phyloP scores from a whole-genome alignment of 2,113 vertebrate species.

The Tupaia tana region DNA sequence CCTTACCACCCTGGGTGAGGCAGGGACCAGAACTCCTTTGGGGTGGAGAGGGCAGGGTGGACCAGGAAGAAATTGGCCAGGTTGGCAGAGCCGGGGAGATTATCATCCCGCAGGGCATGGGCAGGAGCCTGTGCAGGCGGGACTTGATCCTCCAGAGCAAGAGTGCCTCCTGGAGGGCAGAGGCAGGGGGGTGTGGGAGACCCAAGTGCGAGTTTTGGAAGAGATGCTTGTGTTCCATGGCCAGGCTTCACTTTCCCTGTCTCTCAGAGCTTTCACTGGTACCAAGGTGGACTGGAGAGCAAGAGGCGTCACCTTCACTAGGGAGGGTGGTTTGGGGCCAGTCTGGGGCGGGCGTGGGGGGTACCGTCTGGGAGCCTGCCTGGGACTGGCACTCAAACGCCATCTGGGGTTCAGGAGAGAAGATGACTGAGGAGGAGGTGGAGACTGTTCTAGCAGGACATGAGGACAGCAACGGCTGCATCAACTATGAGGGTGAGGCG shows the following conservation, averaged over 20 bases:
- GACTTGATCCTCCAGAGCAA: not conserved
- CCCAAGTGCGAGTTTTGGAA: not conserved
- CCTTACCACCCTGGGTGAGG: constrained; percentile 92
- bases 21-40: not conserved
- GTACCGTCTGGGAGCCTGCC: too few relatives aligned
- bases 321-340: not conserved
- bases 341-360: not conserved
- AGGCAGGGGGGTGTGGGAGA: not conserved
- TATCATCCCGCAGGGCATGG: not conserved
- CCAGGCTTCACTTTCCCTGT: not conserved
- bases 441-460: constrained; percentile 93
- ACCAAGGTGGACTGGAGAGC: not conserved
- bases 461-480: constrained; percentile 94
- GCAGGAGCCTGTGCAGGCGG: not conserved
- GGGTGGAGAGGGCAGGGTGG: not conserved
- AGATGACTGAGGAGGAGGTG: constrained; percentile 95
- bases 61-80: not conserved
- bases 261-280: not conserved
- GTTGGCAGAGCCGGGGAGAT: not conserved
- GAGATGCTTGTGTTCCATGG: not conserved
- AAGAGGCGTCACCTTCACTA: not conserved
- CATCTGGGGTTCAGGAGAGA: constrained; percentile 89
- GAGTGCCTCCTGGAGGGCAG: not conserved
- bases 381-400: not conserved
- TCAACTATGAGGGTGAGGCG: constrained; percentile 94